Percentiles rank a stretch among this genome's conserved stretches.
These are phyloP conservation scores for Chlorops oryzae DNA, from an alignment of 1,140 invertebrate species.

Conservation along the genomic window DNA sequence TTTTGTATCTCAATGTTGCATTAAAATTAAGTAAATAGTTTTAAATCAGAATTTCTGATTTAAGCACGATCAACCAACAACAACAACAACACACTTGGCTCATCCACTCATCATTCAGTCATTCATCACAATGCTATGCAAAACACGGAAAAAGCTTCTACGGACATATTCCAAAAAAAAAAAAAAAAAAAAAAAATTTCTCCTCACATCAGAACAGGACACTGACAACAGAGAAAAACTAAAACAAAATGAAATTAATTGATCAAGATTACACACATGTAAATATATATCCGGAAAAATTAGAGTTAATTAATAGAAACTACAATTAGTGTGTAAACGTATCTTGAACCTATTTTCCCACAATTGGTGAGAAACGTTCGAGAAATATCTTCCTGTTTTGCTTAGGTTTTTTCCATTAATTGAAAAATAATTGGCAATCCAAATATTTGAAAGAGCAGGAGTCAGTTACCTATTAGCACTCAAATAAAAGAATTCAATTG, in stretches of 20 bases:
- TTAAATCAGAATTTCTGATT: too few species aligned
- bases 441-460: constrained; percentile 40
- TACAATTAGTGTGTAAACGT: too few species aligned
- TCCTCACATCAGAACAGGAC: constrained; percentile 7
- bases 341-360: too few species aligned
- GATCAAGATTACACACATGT: background rate
- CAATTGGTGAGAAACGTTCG: background rate
- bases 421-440: constrained; percentile 34
- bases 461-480: constrained; percentile 48
- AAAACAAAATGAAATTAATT: background rate
- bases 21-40: too few species aligned
- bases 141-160: too few species aligned
- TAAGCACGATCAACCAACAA: too few species aligned
- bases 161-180: background rate
- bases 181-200: background rate
- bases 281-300: background rate
- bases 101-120: too few species aligned
- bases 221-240: background rate
- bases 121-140: too few species aligned
- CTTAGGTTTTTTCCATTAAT: background rate
- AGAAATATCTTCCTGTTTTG: background rate
- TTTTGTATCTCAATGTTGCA: too few species aligned
- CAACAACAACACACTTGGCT: too few species aligned
- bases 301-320: background rate
- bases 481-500: constrained; percentile 26